phyloP scores from a whole-genome alignment of 2,888 invertebrate genomes.

The Rhopalosiphum nymphaeae region DNA sequence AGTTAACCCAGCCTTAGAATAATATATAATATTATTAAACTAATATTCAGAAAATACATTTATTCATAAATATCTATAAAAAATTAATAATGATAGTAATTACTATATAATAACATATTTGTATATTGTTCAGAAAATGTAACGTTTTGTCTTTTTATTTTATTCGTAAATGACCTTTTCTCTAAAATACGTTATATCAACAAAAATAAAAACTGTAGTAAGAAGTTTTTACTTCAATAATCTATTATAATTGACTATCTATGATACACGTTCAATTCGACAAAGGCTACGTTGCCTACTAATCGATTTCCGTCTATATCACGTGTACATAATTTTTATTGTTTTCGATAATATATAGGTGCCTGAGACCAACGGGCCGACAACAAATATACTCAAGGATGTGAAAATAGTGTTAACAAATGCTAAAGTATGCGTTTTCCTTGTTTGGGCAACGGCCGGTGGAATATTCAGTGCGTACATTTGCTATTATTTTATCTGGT shows the following conservation, averaged over 20 bases:
- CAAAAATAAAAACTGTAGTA: neutral
- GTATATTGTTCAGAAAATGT: too few relatives aligned
- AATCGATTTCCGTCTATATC: neutral
- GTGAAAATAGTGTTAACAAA: constrained; percentile 25
- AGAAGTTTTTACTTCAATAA: neutral
- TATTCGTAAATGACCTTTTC: neutral
- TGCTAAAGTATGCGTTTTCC: constrained; percentile 18
- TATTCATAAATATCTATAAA: too few relatives aligned
- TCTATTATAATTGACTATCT: neutral
- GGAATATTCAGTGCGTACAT: constrained; percentile 48
- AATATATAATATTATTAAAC: too few relatives aligned
- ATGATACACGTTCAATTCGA: neutral
- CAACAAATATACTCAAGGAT: constrained; percentile 19
- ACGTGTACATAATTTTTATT: neutral
- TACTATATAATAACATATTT: too few relatives aligned
- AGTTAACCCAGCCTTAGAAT: too few relatives aligned
- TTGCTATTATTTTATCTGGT: constrained; percentile 56
- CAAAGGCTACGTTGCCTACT: neutral
- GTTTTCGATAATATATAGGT: constrained; percentile 11
- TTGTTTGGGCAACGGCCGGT: constrained; percentile 24
- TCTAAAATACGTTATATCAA: neutral
- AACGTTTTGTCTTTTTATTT: neutral
- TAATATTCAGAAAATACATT: too few relatives aligned
- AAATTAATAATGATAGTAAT: too few relatives aligned
- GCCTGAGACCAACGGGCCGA: constrained; percentile 25